Evolutionary conservation across 2,113 vertebrate species (phyloP).

Genomic region (Eonycteris spelaea): DNA sequence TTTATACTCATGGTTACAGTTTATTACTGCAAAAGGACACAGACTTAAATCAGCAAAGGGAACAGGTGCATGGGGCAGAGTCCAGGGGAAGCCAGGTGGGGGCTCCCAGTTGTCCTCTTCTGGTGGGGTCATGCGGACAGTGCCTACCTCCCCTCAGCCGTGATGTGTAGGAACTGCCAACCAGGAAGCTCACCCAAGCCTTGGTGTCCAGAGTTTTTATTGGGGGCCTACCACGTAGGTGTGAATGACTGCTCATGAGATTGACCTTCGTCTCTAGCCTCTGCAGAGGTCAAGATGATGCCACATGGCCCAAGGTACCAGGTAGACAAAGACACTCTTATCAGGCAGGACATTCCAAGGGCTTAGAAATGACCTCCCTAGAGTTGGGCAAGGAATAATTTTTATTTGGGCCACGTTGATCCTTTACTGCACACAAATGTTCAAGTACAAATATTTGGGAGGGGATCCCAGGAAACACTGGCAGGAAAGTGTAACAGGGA

Average conservation of each 20-base stretch:
- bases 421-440: background rate
- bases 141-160: accelerated
- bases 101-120: background rate
- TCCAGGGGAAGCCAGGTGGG: background rate
- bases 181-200: background rate
- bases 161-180: accelerated
- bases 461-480: background rate
- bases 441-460: background rate
- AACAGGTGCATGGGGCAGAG: accelerated
- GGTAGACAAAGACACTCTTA: background rate
- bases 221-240: background rate
- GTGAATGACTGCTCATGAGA: background rate
- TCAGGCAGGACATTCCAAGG: background rate
- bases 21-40: background rate
- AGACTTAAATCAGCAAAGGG: background rate
- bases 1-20: accelerated
- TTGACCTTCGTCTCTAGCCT: background rate
- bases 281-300: background rate
- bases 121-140: accelerated
- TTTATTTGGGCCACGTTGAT: background rate
- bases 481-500: too few species aligned
- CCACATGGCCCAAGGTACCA: background rate
- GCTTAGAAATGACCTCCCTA: background rate
- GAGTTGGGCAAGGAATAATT: background rate
- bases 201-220: too few species aligned